Percentiles rank a stretch among this genome's conserved stretches.
Conservation (phyloP, 2,113 vertebrate genomes). For the Herpetotheres cachinnans region DNA sequence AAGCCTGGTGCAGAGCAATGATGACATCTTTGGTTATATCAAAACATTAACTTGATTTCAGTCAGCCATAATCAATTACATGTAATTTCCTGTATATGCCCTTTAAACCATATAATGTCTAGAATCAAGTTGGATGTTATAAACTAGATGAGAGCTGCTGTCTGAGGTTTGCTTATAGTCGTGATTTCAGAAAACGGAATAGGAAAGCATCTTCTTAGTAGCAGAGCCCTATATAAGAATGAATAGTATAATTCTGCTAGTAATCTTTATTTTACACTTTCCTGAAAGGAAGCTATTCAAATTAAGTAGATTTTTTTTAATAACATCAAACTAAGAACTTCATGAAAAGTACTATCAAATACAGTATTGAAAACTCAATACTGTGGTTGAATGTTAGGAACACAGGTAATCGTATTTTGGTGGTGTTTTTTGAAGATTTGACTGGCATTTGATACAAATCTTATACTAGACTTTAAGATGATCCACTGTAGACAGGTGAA, state of each 20-base stretch:
- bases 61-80: not conserved
- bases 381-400: not conserved
- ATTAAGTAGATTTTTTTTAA: not conserved
- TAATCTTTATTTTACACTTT: not conserved
- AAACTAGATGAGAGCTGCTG: not conserved
- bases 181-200: not conserved
- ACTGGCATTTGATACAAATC: not conserved
- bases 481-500: not conserved
- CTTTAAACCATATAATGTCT: not conserved
- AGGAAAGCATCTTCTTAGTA: not conserved
- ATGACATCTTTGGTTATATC: not conserved
- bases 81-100: not conserved
- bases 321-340: not conserved
- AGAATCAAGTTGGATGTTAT: not conserved
- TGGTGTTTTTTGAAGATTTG: not conserved
- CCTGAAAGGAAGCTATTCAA: not conserved
- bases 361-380: not conserved
- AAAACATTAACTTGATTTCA: slow-evolving; percentile 27
- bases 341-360: not conserved
- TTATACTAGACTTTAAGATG: not conserved
- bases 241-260: not conserved
- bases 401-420: not conserved
- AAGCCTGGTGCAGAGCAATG: not conserved
- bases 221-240: not conserved
- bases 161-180: not conserved